A percentile compares a stretch with the other conserved stretches of the same genome.
Evolutionary conservation across 1,140 invertebrate genomes (phyloP).

Genomic region (Drosophila santomea): DNA sequence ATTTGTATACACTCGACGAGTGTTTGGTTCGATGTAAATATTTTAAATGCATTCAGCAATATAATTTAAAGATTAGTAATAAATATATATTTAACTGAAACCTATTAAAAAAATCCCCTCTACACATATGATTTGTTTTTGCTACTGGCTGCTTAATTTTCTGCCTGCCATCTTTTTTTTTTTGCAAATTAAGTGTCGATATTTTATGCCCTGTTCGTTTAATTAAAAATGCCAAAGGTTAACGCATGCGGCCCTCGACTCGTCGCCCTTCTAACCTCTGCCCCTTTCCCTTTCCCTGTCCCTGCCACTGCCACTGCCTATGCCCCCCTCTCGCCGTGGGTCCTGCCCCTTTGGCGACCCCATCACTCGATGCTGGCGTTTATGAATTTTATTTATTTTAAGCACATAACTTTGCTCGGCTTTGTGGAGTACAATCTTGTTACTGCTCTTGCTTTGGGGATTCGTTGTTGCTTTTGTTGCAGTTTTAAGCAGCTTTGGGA

Average conservation of each 20-base stretch:
- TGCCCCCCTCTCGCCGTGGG: no score
- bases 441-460: constrained; percentile 54
- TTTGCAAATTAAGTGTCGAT: constrained; percentile 82
- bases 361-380: constrained; percentile 52
- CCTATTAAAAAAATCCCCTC: no score
- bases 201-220: constrained; percentile 80
- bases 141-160: constrained; percentile 72
- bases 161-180: constrained; percentile 64
- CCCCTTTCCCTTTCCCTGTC: no score
- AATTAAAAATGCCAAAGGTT: constrained; percentile 83
- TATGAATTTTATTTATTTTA: constrained; percentile 78
- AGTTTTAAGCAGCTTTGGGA: constrained; percentile 72
- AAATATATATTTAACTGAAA: background rate
- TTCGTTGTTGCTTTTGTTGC: constrained; percentile 51
- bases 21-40: no score
- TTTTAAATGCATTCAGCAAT: background rate
- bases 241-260: constrained; percentile 62
- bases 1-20: no score
- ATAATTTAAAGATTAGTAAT: no score
- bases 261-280: constrained; percentile 31
- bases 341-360: constrained; percentile 2
- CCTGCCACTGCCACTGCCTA: background rate
- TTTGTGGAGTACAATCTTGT: constrained; percentile 51
- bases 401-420: constrained; percentile 65
- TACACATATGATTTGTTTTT: constrained; percentile 34